Conservation (phyloP, 2,888 invertebrate genomes). For the Scaptomyza flava region DNA sequence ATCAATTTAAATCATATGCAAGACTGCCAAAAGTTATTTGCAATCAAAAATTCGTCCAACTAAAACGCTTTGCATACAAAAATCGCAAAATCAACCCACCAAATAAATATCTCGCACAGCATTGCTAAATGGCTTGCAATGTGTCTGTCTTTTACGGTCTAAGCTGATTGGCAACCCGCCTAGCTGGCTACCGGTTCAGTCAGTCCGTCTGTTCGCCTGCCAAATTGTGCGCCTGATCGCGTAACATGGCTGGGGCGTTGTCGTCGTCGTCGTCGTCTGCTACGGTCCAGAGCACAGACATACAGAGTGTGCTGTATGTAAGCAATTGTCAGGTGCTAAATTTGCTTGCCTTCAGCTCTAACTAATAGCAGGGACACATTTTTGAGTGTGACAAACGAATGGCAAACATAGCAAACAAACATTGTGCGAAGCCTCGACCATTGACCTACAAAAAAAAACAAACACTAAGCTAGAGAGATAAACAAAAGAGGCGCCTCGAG, state of each 20-base stretch:
- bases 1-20: slow-evolving; percentile 6
- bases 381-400: slow-evolving; percentile 48
- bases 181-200: slow-evolving; percentile 32
- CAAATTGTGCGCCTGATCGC: slow-evolving; percentile 42
- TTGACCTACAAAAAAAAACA: slow-evolving; percentile 66
- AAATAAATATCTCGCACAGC: slow-evolving; percentile 48
- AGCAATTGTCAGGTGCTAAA: slow-evolving; percentile 70
- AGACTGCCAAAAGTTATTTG: slow-evolving; percentile 4
- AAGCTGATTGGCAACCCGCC: slow-evolving; percentile 44
- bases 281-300: slow-evolving; percentile 54
- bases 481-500: slow-evolving; percentile 43
- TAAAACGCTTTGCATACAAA: slow-evolving; percentile 17
- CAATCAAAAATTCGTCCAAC: slow-evolving; percentile 21
- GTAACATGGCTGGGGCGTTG: slow-evolving; percentile 63
- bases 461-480: slow-evolving; percentile 23
- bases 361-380: slow-evolving; percentile 5
- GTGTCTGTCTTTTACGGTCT: slow-evolving; percentile 50
- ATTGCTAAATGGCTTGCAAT: slow-evolving; percentile 66
- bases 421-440: slow-evolving; percentile 58
- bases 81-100: slow-evolving; percentile 23
- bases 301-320: slow-evolving; percentile 3
- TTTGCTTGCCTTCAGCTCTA: slow-evolving; percentile 36
- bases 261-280: slow-evolving; percentile 35
- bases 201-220: slow-evolving; percentile 7
- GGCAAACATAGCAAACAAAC: slow-evolving; percentile 60